Evolutionary conservation across 2,113 vertebrate species (phyloP).

Genomic region (Pseudorectes ferrugineus): DNA sequence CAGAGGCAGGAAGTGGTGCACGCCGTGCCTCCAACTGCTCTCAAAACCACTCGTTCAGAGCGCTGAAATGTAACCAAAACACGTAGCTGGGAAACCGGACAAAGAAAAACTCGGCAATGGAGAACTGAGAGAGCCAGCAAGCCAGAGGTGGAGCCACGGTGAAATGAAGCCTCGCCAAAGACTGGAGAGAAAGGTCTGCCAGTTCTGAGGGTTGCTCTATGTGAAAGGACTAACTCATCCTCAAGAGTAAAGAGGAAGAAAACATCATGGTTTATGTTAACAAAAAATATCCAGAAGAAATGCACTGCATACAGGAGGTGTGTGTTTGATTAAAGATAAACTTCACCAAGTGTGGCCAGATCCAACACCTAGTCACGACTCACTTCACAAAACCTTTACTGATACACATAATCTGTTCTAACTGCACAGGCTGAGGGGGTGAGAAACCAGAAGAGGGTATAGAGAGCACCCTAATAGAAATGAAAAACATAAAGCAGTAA

Average conservation of each 20-base stretch:
- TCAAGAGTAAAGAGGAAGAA: not conserved
- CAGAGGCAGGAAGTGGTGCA: constrained; percentile 54
- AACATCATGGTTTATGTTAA: not conserved
- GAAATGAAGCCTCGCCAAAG: not conserved
- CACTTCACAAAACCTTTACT: not conserved
- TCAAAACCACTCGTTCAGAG: not conserved
- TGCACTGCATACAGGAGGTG: not conserved
- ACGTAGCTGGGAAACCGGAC: not conserved
- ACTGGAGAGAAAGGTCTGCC: not conserved
- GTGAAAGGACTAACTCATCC: not conserved
- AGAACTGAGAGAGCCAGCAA: not conserved
- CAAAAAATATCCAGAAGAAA: not conserved
- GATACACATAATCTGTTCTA: not conserved
- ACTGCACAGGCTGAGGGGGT: not conserved
- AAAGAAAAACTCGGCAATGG: not conserved
- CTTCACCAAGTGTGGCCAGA: not conserved
- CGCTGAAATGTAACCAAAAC: not conserved
- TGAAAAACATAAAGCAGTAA: not conserved
- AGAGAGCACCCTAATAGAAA: not conserved
- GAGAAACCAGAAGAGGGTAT: not conserved
- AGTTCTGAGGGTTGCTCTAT: not conserved
- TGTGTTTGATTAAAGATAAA: not conserved
- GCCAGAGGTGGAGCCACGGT: not conserved
- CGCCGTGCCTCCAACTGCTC: constrained; percentile 24
- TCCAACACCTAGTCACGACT: not conserved